Evolutionary conservation across 2,797 vertebrate genomes (phyloP), one percentile per base, ranked within the genome.

Genomic region (Spondyliosoma cantharus): DNA sequence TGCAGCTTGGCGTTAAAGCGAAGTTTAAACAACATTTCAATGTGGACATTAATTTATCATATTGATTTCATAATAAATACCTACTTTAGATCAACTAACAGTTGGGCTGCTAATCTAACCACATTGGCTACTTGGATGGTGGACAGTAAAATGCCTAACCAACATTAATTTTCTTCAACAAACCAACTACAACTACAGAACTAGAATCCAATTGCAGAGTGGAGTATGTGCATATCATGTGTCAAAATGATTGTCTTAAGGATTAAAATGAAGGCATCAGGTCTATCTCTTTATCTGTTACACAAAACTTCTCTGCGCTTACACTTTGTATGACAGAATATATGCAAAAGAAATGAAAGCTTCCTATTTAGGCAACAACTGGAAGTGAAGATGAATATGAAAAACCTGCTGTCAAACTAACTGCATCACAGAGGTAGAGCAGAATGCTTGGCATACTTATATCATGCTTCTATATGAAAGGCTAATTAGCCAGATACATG

Each of bases 11-110:
- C 12, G 1, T 12, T 52, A 2, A n/a, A 52, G 63, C 15, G 1
- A n/a, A 52, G 63, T n/a, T 4, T 16, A 58, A 46, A 29, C 48
- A 20, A 17, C 27, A 60, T n/a, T 5, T 15, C 1, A 61, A 25
- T 37, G 12, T 42, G 25, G 7, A 37, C 37, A 52, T 29, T 27
- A 0, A 22, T 50, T 27, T 43, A 24, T 59, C 19, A 29, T 61
- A 60, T 46, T 68, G 11, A 59, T 29, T 76, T 68, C 6, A 45
- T 7, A 22, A 76, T 29, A 29, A 32, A 58, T 58, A 57, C 29
- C 4, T 4, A 32, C 13, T 24, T 25, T 20, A 25, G 29, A 32
- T 7, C 5, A 32, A 29, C 29, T 29, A 49, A 63, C 17, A 43
- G 20, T 3, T 12, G n/a, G 13, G 7, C 43, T 49, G 8, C 32